Conservation (phyloP, 2,113 vertebrate genomes). For the Poeciliopsis retropinna region DNA sequence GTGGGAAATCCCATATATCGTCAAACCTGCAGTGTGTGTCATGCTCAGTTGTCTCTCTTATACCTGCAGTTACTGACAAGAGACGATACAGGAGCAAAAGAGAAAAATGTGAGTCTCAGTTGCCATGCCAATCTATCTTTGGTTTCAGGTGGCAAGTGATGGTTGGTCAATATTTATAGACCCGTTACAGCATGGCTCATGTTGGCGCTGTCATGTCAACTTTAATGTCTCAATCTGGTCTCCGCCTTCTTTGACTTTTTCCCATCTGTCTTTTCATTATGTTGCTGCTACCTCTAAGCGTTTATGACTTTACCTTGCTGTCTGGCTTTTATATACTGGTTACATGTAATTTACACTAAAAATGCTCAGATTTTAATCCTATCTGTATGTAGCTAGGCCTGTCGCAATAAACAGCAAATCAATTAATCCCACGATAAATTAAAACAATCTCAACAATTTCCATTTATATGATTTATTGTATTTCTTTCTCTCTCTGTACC, state of each 20-base stretch:
- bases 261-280: constrained; percentile 20
- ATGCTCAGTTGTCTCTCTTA: background rate
- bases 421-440: too few species aligned
- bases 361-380: constrained; percentile 37
- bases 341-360: constrained; percentile 29
- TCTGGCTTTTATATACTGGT: constrained; percentile 39
- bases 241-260: constrained; percentile 41
- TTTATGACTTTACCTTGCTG: constrained; percentile 37
- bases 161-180: constrained; percentile 69
- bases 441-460: too few species aligned
- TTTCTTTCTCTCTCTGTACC: too few species aligned
- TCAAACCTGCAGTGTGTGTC: too few species aligned
- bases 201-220: constrained; percentile 15
- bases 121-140: constrained; percentile 70
- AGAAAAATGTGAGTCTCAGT: constrained; percentile 45
- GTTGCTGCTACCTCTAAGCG: constrained; percentile 28
- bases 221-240: background rate
- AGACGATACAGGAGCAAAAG: constrained; percentile 23
- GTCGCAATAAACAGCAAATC: too few species aligned
- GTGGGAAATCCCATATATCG: too few species aligned
- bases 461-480: too few species aligned
- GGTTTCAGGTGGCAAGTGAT: constrained; percentile 50
- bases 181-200: constrained; percentile 37
- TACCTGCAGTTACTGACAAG: constrained; percentile 28
- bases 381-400: constrained; percentile 11